Evolutionary conservation across 2,113 vertebrate species (phyloP).

Genomic region (Butorides virescens): DNA sequence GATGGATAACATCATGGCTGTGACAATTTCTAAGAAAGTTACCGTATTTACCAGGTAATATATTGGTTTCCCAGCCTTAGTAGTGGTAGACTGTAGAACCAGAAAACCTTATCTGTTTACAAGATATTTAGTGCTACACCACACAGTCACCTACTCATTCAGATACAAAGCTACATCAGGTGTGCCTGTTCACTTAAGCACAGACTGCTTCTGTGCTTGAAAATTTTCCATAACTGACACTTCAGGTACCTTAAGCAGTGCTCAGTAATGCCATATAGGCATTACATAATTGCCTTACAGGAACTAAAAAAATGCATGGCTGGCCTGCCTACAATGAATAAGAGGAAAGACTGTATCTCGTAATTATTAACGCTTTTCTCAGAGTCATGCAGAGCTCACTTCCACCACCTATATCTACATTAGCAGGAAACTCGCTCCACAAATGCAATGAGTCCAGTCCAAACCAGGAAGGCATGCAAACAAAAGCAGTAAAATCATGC

Average conservation of each 20-base stretch:
- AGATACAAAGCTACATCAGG: not conserved
- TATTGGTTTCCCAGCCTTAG: not conserved
- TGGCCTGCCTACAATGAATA: not conserved
- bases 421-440: not conserved
- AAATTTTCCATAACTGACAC: not conserved
- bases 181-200: not conserved
- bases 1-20: rapidly evolving
- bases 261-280: not conserved
- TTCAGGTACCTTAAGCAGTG: not conserved
- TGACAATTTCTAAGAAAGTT: not conserved
- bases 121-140: not conserved
- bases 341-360: not conserved
- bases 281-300: not conserved
- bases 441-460: not conserved
- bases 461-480: not conserved
- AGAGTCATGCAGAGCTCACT: not conserved
- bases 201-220: not conserved
- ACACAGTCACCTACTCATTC: not conserved
- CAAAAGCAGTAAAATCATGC: not conserved
- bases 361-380: not conserved
- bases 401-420: not conserved
- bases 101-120: not conserved
- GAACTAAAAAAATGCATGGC: not conserved
- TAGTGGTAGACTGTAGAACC: not conserved
- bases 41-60: not conserved